Percentiles rank a stretch among this genome's conserved stretches.
Evolutionary conservation across 2,113 vertebrate genomes (phyloP).

Genomic region (Alligator mississippiensis): DNA sequence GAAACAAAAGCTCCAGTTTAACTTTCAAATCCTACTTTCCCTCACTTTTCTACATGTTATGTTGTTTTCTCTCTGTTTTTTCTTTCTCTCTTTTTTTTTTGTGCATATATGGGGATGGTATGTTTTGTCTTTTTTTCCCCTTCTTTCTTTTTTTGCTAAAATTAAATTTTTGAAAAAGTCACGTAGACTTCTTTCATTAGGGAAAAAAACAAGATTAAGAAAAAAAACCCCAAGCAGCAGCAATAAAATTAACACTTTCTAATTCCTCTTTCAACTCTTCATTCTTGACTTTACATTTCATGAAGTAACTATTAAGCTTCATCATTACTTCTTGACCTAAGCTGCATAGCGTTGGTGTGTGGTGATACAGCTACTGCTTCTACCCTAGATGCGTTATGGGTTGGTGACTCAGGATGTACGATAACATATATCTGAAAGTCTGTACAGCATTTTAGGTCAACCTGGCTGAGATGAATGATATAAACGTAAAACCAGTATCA

Average conservation of each 20-base stretch:
- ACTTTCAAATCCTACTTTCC: background rate
- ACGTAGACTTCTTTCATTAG: too few species aligned
- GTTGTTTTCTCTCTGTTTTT: too few species aligned
- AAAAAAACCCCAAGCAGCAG: background rate
- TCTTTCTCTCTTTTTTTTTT: too few species aligned
- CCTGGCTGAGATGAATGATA: fast-evolving
- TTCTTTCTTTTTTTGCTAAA: background rate
- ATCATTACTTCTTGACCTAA: background rate
- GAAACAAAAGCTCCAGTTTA: background rate
- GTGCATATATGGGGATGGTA: too few species aligned
- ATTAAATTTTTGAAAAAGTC: background rate
- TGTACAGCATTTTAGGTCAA: background rate
- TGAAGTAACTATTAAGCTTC: background rate
- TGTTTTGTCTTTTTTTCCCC: background rate
- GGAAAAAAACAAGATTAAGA: too few species aligned
- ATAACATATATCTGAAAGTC: background rate
- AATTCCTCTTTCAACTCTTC: background rate
- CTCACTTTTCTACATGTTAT: too few species aligned
- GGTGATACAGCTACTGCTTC: background rate
- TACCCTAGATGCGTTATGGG: background rate
- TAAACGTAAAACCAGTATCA: background rate
- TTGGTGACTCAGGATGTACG: background rate
- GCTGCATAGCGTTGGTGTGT: background rate
- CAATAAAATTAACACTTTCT: too few species aligned
- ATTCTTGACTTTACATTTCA: background rate